These are phyloP conservation scores for Schizaphis graminum DNA, from an alignment of 2,888 invertebrate species.

Conservation along the genomic window DNA sequence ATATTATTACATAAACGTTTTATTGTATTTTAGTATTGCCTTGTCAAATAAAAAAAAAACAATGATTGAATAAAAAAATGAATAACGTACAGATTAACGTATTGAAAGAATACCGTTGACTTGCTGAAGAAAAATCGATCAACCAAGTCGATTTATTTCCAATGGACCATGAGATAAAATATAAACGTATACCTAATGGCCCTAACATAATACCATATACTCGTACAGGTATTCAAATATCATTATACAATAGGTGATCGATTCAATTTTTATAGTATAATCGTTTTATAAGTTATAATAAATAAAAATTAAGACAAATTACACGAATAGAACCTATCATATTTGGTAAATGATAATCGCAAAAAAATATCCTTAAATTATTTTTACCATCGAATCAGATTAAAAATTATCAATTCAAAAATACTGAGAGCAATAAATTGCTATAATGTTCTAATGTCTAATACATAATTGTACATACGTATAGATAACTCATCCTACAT, in stretches of 20 bases:
- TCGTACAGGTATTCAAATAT: background rate
- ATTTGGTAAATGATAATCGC: background rate
- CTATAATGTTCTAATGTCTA: background rate
- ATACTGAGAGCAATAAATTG: background rate
- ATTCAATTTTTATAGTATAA: background rate
- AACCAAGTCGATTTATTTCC: background rate
- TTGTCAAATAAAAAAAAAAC: background rate
- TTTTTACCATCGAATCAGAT: background rate
- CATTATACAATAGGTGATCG: background rate
- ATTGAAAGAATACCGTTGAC: background rate
- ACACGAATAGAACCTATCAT: background rate
- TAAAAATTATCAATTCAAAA: background rate
- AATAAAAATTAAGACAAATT: background rate
- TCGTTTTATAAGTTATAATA: background rate
- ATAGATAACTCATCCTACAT: background rate
- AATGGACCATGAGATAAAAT: background rate
- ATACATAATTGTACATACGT: background rate
- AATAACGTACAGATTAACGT: background rate
- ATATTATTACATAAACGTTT: background rate
- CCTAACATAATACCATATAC: background rate
- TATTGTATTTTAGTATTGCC: background rate
- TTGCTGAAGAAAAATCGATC: background rate
- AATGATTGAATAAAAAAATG: background rate
- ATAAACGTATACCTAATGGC: background rate
- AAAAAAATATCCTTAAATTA: background rate